A percentile compares a stretch with the other conserved stretches of the same genome.
phyloP scores from a whole-genome alignment of 2,888 invertebrate species.

The Coelinius sp. region DNA sequence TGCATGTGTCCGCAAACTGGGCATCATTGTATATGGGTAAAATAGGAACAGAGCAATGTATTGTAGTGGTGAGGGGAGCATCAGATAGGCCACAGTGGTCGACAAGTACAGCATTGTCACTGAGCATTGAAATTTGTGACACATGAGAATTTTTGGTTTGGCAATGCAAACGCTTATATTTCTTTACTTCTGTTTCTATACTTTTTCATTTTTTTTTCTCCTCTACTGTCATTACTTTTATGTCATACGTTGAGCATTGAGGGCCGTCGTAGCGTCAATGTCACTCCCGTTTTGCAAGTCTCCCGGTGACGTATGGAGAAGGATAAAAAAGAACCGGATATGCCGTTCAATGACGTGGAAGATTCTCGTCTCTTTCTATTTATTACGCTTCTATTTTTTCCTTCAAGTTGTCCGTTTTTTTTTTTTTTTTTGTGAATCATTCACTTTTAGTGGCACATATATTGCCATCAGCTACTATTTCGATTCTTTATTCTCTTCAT shows the following conservation, averaged over 20 bases:
- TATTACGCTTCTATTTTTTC: slow-evolving; percentile 12
- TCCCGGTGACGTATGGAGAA: slow-evolving; percentile 6
- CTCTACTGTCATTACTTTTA: not conserved
- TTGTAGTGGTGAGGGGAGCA: not conserved
- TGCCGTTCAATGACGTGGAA: slow-evolving; percentile 35
- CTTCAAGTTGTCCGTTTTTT: slow-evolving; percentile 11
- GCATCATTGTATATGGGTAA: not conserved
- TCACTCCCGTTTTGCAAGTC: not conserved
- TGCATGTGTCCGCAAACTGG: not conserved
- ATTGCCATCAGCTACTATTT: not conserved
- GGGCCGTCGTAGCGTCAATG: not conserved
- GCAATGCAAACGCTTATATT: slow-evolving; percentile 6
- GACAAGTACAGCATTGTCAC: not conserved
- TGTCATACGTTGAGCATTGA: slow-evolving; percentile 6
- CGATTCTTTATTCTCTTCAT: not conserved
- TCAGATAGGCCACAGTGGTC: not conserved
- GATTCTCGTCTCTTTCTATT: slow-evolving; percentile 17
- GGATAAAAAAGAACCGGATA: slow-evolving; percentile 37
- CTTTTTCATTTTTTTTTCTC: not conserved
- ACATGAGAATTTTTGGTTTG: slow-evolving; percentile 18
- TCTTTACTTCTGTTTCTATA: not conserved
- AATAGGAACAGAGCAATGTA: not conserved
- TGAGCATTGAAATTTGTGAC: slow-evolving; percentile 21
- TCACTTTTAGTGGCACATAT: not conserved
- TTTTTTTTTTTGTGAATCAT: slow-evolving; percentile 23